Evolutionary conservation across 1,140 invertebrate species (phyloP), one percentile per base, ranked within the genome.

Genomic region (Macrocentrus cingulum): DNA sequence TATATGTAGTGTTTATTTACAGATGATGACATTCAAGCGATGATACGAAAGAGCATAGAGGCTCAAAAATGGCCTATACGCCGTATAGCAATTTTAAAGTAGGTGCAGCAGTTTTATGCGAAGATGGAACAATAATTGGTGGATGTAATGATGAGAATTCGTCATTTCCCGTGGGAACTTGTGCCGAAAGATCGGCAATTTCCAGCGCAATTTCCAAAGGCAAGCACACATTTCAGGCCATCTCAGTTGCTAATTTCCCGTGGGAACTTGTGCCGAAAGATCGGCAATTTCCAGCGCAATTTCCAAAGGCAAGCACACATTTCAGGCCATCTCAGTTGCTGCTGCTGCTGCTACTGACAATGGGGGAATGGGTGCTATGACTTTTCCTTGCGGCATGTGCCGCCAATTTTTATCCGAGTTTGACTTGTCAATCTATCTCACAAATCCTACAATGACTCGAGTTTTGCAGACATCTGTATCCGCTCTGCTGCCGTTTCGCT

Each of bases 61-160:
- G 88, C 84, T 1, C 82, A 91, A 41, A 81, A 52, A 74, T 81
- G 39, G 84, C 95, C 0, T 97, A 98, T 72, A 86, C 84, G 65
- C 93, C 92, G 0, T 98, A 97, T 79, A 97, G 94, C 67, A 91
- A 95, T 11, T 98, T 98, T 69, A 81, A 85, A 56, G 96, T 99
- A 0, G 95, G 95, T 1, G 88, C 94, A 5, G 92, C 94, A 0
- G 73, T 98, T 4, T 79, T 91, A 22, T 87, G 87, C 48, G 78
- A 83, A 23, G 84, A 89, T 61, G 92, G 87, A 0, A 80, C 82
- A 2, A 80, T 90, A 4, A 85, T 83, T 46, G 82, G 81, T 66
- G 89, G 89, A 6, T 97, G 92, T 72, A 99, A 99, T 73, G 86
- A 99, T 18, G 97, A 99, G 79, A 99, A 94, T 79, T 84, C 86